Evolutionary conservation across 2,113 vertebrate species (phyloP), one percentile per base, ranked within the genome.

Genomic region (Spheniscus mendiculus): DNA sequence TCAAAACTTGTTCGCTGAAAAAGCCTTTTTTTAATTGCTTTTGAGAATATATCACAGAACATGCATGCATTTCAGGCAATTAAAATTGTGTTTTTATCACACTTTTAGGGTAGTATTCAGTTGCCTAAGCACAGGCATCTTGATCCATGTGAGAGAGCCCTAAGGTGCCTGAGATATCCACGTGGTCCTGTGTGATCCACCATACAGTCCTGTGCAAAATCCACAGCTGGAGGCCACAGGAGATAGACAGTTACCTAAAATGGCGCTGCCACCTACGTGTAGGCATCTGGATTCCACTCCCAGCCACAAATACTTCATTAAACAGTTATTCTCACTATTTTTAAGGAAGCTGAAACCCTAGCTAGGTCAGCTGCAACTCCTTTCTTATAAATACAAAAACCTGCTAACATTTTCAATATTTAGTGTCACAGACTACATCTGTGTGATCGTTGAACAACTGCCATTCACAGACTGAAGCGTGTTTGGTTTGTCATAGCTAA

Each of bases 191-290:
- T 26, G 44, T 15, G 67, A 59, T 17, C 58, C 10, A 32, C 44
- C 7, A 0, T 8, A 21, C 17, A 7, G 11, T 30, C 30, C 40
- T 29, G 12, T 11, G 32, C 53, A 29, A 29, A 49, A 26, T 7
- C 40, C 26, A 3, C 40, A 9, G 44, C 65, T 36, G 72, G 25
- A 30, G 23, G 40, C 55, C 17, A 6, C 79, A 13, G 53, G 7
- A 44, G 27, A 25, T 17, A 10, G 3, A 3, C 13, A 6, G 21
- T 10, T 23, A 20, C 32, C 30, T 32, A 15, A 20, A 34, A 10
- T 3, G 6, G 32, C 34, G 47, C 30, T 2, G 0, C 19, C 9
- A 9, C 1, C 50, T 40, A 12, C 0, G 0, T 19, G 53, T 7
- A 34, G 23, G n/a, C 17, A n/a, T 12, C 67, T 26, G 22, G 12